phyloP scores from a whole-genome alignment of 2,797 vertebrate genomes.

The Leptatherina wallacei region DNA sequence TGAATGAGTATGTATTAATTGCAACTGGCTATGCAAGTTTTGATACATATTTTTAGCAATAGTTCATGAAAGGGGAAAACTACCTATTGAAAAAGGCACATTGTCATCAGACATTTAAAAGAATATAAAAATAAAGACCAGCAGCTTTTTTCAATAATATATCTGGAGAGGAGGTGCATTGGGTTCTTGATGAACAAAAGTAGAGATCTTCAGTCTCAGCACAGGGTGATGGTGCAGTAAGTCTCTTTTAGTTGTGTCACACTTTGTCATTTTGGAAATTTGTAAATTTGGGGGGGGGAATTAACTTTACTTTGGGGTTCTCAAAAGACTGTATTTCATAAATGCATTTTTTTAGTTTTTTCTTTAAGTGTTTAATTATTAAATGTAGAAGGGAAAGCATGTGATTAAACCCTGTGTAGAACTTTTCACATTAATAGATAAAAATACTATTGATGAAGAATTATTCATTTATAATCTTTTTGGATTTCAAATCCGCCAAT shows the following conservation, averaged over 20 bases:
- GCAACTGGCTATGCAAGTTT: conserved; percentile 3
- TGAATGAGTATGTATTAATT: conserved; percentile 6
- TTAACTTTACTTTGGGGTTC: background rate
- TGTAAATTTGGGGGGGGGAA: too few relatives aligned
- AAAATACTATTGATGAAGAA: conserved; percentile 1
- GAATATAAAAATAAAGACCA: background rate
- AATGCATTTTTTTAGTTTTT: background rate
- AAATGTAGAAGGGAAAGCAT: background rate
- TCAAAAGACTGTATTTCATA: background rate
- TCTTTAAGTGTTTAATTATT: background rate
- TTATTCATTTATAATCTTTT: background rate
- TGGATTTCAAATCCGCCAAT: conserved; percentile 3
- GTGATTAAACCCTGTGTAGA: background rate
- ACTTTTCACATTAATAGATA: background rate
- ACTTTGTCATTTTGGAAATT: background rate
- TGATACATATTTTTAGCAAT: background rate
- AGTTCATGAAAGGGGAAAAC: conserved; percentile 30
- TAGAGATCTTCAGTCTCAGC: background rate
- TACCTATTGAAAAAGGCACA: conserved; percentile 3
- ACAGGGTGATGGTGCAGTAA: background rate
- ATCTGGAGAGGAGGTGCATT: background rate
- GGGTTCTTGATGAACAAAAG: background rate
- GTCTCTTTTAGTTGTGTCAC: background rate
- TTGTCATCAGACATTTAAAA: background rate
- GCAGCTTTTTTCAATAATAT: background rate